Evolutionary conservation across 2,797 vertebrate species (phyloP).

Genomic region (Parauchenoglanis punctatus): DNA sequence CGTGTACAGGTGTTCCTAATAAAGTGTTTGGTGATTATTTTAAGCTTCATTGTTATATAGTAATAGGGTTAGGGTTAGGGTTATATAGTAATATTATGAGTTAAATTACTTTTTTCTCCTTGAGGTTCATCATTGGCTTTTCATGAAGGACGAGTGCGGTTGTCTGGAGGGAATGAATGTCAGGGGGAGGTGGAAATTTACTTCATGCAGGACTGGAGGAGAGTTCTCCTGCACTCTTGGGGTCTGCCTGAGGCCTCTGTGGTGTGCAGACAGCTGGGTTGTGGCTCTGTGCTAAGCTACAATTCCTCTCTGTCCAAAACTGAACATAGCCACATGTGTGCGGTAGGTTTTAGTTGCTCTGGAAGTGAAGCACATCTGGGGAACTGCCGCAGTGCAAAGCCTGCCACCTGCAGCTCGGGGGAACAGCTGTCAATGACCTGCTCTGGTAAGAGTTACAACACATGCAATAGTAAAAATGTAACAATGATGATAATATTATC

Average conservation of each 20-base stretch:
- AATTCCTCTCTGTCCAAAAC: conserved; percentile 22
- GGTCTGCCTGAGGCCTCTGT: conserved; percentile 60
- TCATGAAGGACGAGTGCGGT: neutral
- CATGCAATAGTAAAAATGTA: neutral
- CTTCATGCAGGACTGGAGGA: conserved; percentile 63
- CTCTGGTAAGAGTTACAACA: conserved; percentile 19
- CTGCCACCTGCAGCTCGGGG: conserved; percentile 36
- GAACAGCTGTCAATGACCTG: conserved; percentile 41
- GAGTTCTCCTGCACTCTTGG: conserved; percentile 62
- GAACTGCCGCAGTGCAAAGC: conserved; percentile 52
- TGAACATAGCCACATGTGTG: conserved; percentile 45
- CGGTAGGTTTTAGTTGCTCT: conserved; percentile 53
- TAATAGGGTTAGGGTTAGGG: too few relatives aligned
- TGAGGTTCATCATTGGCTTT: neutral
- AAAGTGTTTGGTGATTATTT: neutral
- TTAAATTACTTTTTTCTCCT: neutral
- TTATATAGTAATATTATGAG: neutral
- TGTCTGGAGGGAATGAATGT: conserved; percentile 57
- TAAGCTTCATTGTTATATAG: too few relatives aligned
- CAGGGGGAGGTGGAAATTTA: conserved; percentile 66
- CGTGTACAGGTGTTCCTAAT: neutral
- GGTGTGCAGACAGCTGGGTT: conserved; percentile 69
- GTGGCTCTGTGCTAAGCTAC: conserved; percentile 52
- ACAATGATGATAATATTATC: neutral
- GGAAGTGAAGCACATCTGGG: conserved; percentile 54